Percentiles rank a stretch among this genome's conserved stretches.
phyloP scores from a whole-genome alignment of 2,113 vertebrate genomes.

The Myxocyprinus asiaticus region DNA sequence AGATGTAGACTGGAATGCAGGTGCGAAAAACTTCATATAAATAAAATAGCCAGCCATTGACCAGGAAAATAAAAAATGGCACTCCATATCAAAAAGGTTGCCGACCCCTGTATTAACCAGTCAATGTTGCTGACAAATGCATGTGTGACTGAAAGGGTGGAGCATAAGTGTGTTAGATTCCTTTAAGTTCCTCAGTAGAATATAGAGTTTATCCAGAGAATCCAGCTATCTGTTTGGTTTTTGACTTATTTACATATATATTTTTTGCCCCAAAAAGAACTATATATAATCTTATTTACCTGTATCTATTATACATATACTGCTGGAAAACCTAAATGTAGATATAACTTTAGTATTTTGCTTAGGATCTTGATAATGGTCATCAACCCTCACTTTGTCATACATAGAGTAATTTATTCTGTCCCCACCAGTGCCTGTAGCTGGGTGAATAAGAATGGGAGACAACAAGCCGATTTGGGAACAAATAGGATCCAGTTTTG shows the following conservation, averaged over 20 bases:
- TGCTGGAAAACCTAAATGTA: too few species aligned
- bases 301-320: background rate
- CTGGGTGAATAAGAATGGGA: conserved; percentile 91
- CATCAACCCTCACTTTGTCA: background rate
- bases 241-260: background rate
- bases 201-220: background rate
- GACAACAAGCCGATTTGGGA: conserved; percentile 95
- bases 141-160: background rate
- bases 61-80: too few species aligned
- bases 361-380: background rate
- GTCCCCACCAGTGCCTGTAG: conserved; percentile 77
- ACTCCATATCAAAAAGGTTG: too few species aligned
- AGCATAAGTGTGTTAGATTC: conserved; percentile 14
- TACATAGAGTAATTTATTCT: conserved; percentile 11
- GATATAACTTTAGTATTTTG: too few species aligned
- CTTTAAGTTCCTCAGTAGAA: background rate
- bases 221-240: background rate
- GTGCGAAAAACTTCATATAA: too few species aligned
- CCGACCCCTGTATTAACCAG: background rate
- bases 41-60: too few species aligned
- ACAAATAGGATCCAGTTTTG: conserved; percentile 98
- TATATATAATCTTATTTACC: background rate
- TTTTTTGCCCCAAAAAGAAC: background rate
- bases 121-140: conserved; percentile 23
- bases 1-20: too few species aligned